Evolutionary conservation across 2,797 vertebrate species (phyloP), one percentile per base, ranked within the genome.

Genomic region (Clarias pachynema): DNA sequence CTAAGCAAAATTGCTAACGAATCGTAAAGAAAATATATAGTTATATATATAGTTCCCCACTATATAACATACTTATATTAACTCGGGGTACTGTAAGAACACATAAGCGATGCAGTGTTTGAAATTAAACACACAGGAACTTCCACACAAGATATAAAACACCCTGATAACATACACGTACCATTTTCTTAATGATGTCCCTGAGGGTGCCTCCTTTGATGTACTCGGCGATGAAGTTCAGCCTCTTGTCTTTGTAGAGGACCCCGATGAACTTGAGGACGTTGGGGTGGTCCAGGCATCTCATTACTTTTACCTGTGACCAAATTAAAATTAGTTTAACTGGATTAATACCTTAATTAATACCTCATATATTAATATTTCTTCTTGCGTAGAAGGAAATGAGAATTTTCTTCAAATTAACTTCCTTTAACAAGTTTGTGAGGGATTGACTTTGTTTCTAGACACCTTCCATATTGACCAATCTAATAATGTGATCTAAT

Each of bases 171-270:
- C 31, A 72, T 2, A 57, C 22, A n/a, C n/a, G 37, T 60, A 99
- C 98, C 98, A 99, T 99, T 93, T 92, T 96, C 91, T 98, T 98
- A 91, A 99, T 99, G 93, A 97, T 96, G 83, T 96, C 93, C 60
- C 98, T 95, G 81, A 99, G 93, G 0, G 98, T 99, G 84, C 98
- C 98, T 0, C 98, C 98, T 89, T 97, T 97, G 90, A 99, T 99
- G 93, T 99, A 99, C 92, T 99, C 98, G 0, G 98, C 96, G 81
- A 99, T 99, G 93, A 99, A 99, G 93, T 99, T 99, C 87, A 99
- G 96, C 83, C 98, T 95, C 93, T 98, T 99, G 94, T 99, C 98
- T 89, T 99, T 99, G 91, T 99, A 99, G 74, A 99, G 97, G 80
- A 99, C 98, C 0, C 98, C 98, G 0, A 99, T 99, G 91, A 99